Evolutionary conservation across 2,797 vertebrate species (phyloP), one percentile per base, ranked within the genome.

Genomic region (Anableps anableps): DNA sequence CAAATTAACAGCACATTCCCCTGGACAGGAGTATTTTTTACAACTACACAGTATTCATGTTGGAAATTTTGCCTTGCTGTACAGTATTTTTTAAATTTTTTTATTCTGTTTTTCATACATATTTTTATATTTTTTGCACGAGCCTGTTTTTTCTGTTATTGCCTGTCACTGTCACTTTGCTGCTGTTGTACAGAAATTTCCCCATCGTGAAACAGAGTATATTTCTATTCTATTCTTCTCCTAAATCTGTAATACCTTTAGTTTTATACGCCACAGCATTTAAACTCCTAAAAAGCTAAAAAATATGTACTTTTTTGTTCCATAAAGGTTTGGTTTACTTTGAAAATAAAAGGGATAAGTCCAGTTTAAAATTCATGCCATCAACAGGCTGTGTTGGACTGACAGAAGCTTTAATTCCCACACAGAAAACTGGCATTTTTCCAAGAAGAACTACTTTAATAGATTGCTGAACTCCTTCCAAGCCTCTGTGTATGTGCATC

Each of bases 331-430:
- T 64, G 7, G 13, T 50, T 29, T 34, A 77, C 50, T 0, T 51
- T 36, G 78, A 82, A 76, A 86, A 66, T 1, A 48, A 84, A 85
- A 70, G 38, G 88, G 80, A 91, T 79, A 36, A 88, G 79, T 84
- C 72, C 81, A 76, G 77, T 72, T 71, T 74, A 38, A 76, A 45
- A 80, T 75, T 86, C 51, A 51, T 60, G 71, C 58, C 1, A 21
- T 75, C 81, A 21, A 26, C 4, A 7, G 77, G 43, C 83, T 75
- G 70, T 73, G 85, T 17, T 62, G 58, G 13, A 60, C 11, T 31
- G 14, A 31, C 58, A 60, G 7, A 60, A 60, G 58, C 0, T 60
- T 60, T 16, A 4, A 29, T 60, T 31, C 58, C 29, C 29, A 60
- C 11, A 60, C n/a, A 60, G 8, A 38, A 38, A 26, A 38, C 6